Evolutionary conservation across 2,888 invertebrate species (phyloP).

Genomic region (Ornithoptera alexandrae): DNA sequence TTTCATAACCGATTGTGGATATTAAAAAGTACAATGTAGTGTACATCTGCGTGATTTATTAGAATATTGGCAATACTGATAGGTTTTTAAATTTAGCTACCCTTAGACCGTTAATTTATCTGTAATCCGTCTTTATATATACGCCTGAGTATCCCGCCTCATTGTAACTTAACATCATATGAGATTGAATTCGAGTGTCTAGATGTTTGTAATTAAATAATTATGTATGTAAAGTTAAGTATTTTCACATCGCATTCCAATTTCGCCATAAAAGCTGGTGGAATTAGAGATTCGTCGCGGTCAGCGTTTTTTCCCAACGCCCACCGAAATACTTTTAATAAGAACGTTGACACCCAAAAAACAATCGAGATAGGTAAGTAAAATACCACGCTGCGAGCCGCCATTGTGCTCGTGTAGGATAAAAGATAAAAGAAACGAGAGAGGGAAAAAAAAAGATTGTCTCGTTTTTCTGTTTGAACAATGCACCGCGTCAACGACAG

Average conservation of each 20-base stretch:
- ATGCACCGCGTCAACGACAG: conserved; percentile 73
- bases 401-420: conserved; percentile 63
- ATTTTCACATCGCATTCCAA: conserved; percentile 22
- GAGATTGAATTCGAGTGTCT: too few relatives aligned
- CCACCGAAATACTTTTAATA: conserved; percentile 40
- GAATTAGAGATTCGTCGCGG: conserved; percentile 18
- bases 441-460: conserved; percentile 70
- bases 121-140: too few relatives aligned
- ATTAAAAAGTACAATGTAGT: too few relatives aligned
- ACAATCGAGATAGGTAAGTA: conserved; percentile 67
- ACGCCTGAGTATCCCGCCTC: too few relatives aligned
- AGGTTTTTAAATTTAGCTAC: too few relatives aligned
- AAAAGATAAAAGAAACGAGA: conserved; percentile 60
- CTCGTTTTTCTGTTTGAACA: conserved; percentile 77
- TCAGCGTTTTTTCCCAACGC: conserved; percentile 31
- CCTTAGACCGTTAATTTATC: too few relatives aligned
- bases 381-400: conserved; percentile 67
- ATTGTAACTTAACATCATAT: too few relatives aligned
- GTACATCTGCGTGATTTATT: too few relatives aligned
- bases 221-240: conserved; percentile 6
- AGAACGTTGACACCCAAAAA: conserved; percentile 54
- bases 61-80: too few relatives aligned
- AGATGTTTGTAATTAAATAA: too few relatives aligned
- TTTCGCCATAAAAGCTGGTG: conserved; percentile 16
- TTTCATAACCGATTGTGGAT: too few relatives aligned